Percentiles rank a stretch among this genome's conserved stretches.
Conservation (phyloP, 1,140 invertebrate genomes). For the Zaprionus camerounensis region DNA sequence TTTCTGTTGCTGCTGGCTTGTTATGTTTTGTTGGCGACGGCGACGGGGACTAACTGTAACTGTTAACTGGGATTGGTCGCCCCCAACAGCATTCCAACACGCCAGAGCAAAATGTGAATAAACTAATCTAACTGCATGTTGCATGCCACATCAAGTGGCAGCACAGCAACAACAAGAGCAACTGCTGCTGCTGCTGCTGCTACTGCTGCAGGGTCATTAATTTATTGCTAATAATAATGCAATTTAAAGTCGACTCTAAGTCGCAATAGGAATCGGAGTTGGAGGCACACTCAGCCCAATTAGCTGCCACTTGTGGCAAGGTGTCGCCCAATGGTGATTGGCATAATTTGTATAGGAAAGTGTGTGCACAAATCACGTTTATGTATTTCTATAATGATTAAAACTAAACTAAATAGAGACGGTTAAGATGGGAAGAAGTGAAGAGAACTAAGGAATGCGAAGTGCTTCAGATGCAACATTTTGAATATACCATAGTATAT, state of each 20-base stretch:
- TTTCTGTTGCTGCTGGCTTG: conserved; percentile 36
- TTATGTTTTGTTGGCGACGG: conserved; percentile 70
- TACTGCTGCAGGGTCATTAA: conserved; percentile 47
- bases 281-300: conserved; percentile 19
- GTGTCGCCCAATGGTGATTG: conserved; percentile 34
- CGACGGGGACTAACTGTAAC: conserved; percentile 52
- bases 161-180: conserved; percentile 37
- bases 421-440: not conserved
- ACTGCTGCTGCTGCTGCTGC: not conserved
- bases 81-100: conserved; percentile 71
- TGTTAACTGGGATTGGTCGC: conserved; percentile 54
- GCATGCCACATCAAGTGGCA: conserved; percentile 59
- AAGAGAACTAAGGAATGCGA: not conserved
- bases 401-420: not conserved
- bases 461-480: too few species aligned
- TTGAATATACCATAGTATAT: too few species aligned
- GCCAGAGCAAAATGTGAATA: conserved; percentile 59
- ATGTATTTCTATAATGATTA: not conserved
- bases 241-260: conserved; percentile 44
- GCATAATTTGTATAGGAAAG: not conserved
- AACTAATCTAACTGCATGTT: conserved; percentile 72
- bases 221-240: conserved; percentile 76
- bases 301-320: conserved; percentile 43
- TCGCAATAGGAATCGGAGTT: conserved; percentile 11
- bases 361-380: not conserved